Evolutionary conservation across 2,113 vertebrate species (phyloP), one percentile per base, ranked within the genome.

Genomic region (Pogona vitticeps): DNA sequence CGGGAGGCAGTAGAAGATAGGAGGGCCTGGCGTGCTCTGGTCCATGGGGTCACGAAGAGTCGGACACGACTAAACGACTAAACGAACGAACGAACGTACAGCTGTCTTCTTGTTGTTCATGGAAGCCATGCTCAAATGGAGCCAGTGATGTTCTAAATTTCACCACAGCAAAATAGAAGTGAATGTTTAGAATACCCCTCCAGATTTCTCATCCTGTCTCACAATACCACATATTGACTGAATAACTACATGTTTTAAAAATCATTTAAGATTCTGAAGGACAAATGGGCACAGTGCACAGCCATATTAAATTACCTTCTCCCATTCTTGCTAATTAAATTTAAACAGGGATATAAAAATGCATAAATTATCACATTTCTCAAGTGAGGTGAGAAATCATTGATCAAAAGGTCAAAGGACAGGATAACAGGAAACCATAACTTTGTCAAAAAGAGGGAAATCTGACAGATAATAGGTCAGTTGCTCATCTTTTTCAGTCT

Each of bases 401-500:
- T 80, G 56, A 87, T 91, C 88, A 87, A 63, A 91, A 83, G 12
- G 0, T 36, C 52, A 21, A n/a, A 63, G 85, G 86, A 2, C 38
- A 21, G 1, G 72, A 58, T 76, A 89, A 86, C 67, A 79, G 79
- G 67, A 91, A 90, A 90, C 83, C 23, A 46, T 20, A 36, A 67
- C 36, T 86, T 87, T 83, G 52, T 67, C 79, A 80, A 82, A 72
- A 90, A 91, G 85, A 46, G 85, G 38, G 85, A 89, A 88, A 91
- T 72, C 87, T 63, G 80, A 42, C 83, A 89, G 56, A 36, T 78
- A 76, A 83, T n/a, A 89, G 67, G 67, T 18, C 86, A 89, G 36
- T 61, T 15, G 58, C 88, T 92, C 87, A 83, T 93, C 89, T 82
- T 93, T 94, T 86, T 42, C 28, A 88, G 28, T 89, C 80, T 95